Conservation (phyloP, 1,140 invertebrate species). For the Tetranychus cinnabarinus region DNA sequence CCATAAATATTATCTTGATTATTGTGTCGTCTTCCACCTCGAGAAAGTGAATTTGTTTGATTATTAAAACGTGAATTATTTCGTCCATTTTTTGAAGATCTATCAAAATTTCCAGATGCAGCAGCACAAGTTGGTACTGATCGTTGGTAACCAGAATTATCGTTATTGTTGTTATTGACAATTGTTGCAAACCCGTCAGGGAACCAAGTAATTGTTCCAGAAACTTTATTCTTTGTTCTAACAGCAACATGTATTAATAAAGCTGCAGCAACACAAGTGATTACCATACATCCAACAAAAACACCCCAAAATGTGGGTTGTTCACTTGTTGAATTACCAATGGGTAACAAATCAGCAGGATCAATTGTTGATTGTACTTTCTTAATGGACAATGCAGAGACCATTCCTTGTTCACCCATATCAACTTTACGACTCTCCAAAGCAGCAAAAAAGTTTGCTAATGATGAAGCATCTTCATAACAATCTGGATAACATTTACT, state of each 20-base stretch:
- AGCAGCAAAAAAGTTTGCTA: conserved; percentile 4
- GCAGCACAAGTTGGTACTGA: neutral
- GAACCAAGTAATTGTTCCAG: conserved; percentile 18
- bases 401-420: neutral
- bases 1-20: too few relatives aligned
- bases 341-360: too few relatives aligned
- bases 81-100: neutral
- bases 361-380: neutral
- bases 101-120: neutral
- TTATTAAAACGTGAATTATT: too few relatives aligned
- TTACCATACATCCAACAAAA: too few relatives aligned
- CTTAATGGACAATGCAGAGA: conserved; percentile 3
- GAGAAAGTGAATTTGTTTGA: too few relatives aligned
- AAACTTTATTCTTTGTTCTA: conserved; percentile 11
- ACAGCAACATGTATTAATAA: neutral
- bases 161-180: neutral
- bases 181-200: conserved; percentile 20
- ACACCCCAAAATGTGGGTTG: too few relatives aligned
- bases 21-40: too few relatives aligned
- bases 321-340: conserved; percentile 13
- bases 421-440: neutral
- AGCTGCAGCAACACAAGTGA: too few relatives aligned
- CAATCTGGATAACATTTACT: conserved; percentile 2
- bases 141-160: neutral
- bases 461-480: neutral